These are phyloP conservation scores for Bolinopsis microptera DNA, from an alignment of 37 sponge, comb jelly and placozoan species.

Conservation along the genomic window DNA sequence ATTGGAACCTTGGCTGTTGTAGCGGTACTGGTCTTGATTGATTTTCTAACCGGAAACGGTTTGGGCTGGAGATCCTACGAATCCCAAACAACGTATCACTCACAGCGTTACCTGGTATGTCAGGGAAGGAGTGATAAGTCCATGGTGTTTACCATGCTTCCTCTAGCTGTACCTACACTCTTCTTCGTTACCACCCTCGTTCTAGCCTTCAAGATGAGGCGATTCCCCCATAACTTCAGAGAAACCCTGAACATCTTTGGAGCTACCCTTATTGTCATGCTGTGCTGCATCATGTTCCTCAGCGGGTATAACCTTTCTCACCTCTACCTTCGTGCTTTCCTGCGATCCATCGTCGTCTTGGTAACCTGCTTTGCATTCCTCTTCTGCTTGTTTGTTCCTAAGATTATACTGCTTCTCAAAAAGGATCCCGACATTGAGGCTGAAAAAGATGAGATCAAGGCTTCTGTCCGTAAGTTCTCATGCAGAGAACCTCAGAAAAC, in stretches of 20 bases:
- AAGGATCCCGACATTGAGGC: neutral
- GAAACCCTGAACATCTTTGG: conserved; percentile 57
- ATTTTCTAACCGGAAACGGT: neutral
- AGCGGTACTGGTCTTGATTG: neutral
- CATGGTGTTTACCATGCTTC: neutral
- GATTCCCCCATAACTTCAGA: conserved; percentile 46
- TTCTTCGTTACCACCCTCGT: neutral
- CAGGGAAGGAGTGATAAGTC: neutral
- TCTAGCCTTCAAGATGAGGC: conserved; percentile 20
- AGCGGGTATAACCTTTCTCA: conserved; percentile 11
- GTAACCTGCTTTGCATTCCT: neutral
- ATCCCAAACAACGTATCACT: neutral
- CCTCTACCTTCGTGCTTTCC: neutral
- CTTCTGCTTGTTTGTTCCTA: neutral
- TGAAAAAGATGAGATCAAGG: neutral
- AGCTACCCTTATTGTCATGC: conserved; percentile 27
- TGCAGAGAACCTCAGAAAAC: too few relatives aligned
- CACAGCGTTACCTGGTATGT: neutral
- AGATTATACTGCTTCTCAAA: neutral
- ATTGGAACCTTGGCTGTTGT: neutral
- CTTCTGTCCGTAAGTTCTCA: neutral
- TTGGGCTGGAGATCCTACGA: neutral
- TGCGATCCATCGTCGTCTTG: neutral
- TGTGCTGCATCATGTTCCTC: conserved; percentile 39
- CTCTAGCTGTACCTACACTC: neutral